phyloP scores from a whole-genome alignment of 1,140 invertebrate genomes.

The Brachystomella parvula region DNA sequence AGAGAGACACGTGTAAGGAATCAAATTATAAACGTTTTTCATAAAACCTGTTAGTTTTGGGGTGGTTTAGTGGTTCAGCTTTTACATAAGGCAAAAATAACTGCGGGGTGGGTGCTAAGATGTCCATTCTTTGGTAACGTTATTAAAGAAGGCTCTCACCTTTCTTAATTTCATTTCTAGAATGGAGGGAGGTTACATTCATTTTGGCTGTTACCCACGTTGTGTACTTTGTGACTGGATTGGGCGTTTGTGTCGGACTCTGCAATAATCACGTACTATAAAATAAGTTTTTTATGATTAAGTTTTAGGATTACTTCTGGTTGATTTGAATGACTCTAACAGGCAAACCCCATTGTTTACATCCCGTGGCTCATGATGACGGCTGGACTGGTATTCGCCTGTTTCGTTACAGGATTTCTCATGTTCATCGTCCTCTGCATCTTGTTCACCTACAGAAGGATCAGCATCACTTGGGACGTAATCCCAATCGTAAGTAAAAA shows the following conservation, averaged over 20 bases:
- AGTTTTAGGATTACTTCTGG: background rate
- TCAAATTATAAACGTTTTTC: too few relatives aligned
- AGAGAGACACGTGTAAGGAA: too few relatives aligned
- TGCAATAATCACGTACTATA: slow-evolving; percentile 9
- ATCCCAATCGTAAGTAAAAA: background rate
- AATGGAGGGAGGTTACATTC: slow-evolving; percentile 22
- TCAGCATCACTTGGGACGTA: slow-evolving; percentile 16
- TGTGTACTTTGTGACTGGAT: slow-evolving; percentile 17
- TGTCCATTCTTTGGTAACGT: background rate
- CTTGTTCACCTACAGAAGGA: slow-evolving; percentile 14
- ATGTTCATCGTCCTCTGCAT: slow-evolving; percentile 18
- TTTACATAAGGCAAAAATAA: too few relatives aligned
- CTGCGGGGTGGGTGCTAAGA: background rate
- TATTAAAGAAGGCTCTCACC: background rate
- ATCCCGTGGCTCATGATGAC: slow-evolving; percentile 29
- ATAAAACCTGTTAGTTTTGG: too few relatives aligned
- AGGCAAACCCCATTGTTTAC: slow-evolving; percentile 13
- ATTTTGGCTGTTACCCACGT: slow-evolving; percentile 9
- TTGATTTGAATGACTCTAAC: background rate
- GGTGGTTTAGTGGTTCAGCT: too few relatives aligned
- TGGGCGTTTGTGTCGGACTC: slow-evolving; percentile 10
- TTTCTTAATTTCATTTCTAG: slow-evolving; percentile 9
- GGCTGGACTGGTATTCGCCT: background rate
- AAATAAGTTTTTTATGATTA: background rate
- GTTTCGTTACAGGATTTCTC: background rate